Evolutionary conservation across 2,888 invertebrate species (phyloP), one percentile per base, ranked within the genome.

Genomic region (Augochlorella aurata): DNA sequence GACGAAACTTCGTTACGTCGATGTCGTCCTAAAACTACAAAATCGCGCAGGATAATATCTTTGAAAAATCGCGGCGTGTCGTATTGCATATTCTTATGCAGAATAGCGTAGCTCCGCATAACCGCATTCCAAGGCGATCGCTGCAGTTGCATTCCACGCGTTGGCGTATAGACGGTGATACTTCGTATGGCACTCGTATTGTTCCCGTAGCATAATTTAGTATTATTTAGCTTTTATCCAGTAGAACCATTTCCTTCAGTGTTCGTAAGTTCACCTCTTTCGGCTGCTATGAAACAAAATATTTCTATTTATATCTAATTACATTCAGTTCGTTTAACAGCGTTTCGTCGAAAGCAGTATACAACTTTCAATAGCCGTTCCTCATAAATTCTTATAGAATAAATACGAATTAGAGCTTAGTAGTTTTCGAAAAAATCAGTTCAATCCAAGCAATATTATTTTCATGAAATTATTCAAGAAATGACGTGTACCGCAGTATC

Each of bases 81-180:
- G 69, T 24, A 76, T 76, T 74, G 74, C 75, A 82, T 77, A 81
- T 85, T 81, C 67, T 69, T 50, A 73, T 71, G 70, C 61, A 52
- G 77, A 74, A 58, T 54, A 74, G 18, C 58, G 69, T 77, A 66
- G 58, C 72, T 66, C 52, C 71, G 69, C 77, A 73, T 77, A 84
- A 82, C 79, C 77, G 79, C 86, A 86, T 85, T 86, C 87, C 86
- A 52, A 74, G 78, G 86, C 74, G 77, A 85, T 85, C 82, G 63
- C 58, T 76, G 79, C 69, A 69, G 74, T 84, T 66, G 75, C 86
- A 86, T 86, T 82, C 86, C 75, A 58, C 8, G 79, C 81, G 75
- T 79, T 77, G 68, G 77, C 45, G 79, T 72, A 79, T 81, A 74
- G 81, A 83, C 77, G 83, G 81, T 85, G 78, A 80, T 83, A 76